Percentiles rank a stretch among this genome's conserved stretches.
These are phyloP conservation scores for Brenthis ino DNA, from an alignment of 2,888 invertebrate genomes.

Conservation along the genomic window DNA sequence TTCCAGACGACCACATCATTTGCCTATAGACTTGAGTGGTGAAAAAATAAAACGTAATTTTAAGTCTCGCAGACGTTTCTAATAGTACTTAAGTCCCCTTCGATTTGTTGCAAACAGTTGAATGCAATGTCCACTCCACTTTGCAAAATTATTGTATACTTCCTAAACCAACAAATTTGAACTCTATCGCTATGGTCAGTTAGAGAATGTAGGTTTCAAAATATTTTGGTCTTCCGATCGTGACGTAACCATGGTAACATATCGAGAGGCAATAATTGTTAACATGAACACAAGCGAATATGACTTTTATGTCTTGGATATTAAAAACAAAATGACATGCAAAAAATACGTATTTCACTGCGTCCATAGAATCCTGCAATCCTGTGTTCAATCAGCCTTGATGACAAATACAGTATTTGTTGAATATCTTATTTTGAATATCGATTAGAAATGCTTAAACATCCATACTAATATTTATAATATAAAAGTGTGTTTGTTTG, in stretches of 20 bases:
- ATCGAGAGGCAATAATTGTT: constrained; percentile 54
- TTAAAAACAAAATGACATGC: constrained; percentile 22
- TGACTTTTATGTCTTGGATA: constrained; percentile 33
- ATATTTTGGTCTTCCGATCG: constrained; percentile 52
- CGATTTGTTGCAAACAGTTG: constrained; percentile 75
- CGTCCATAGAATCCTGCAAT: constrained; percentile 32
- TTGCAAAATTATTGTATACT: constrained; percentile 49
- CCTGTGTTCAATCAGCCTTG: constrained; percentile 36
- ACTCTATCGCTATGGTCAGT: constrained; percentile 35
- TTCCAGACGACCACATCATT: constrained; percentile 25
- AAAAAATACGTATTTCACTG: constrained; percentile 15
- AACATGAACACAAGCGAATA: constrained; percentile 38
- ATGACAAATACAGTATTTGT: constrained; percentile 36
- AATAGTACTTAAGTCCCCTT: constrained; percentile 75
- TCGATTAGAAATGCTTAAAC: not conserved
- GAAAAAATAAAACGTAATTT: constrained; percentile 34
- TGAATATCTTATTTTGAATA: constrained; percentile 28
- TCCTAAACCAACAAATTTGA: constrained; percentile 40
- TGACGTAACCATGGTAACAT: constrained; percentile 71
- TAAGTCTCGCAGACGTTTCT: constrained; percentile 67
- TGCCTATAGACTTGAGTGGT: constrained; percentile 23
- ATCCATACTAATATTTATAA: too few species aligned
- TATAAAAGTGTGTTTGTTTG: too few species aligned
- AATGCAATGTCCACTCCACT: constrained; percentile 68
- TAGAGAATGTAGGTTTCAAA: constrained; percentile 34